Evolutionary conservation across 2,797 vertebrate species (phyloP).

Genomic region (Notamacropus eugenii): DNA sequence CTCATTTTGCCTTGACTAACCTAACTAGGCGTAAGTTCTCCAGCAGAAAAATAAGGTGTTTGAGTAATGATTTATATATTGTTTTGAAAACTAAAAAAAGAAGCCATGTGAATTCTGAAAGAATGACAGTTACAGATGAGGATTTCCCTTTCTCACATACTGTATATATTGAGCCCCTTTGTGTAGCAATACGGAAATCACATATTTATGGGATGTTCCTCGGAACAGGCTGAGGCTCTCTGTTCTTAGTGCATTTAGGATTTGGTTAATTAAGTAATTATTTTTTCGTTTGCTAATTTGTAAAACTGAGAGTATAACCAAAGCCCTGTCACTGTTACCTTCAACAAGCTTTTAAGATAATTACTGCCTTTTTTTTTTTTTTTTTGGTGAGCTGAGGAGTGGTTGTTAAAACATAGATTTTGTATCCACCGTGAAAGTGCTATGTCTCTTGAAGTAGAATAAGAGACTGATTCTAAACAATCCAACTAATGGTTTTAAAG

Average conservation of each 20-base stretch:
- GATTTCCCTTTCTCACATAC: not conserved
- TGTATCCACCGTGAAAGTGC: not conserved
- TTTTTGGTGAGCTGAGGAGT: not conserved
- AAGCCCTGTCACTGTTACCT: not conserved
- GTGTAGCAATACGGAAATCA: not conserved
- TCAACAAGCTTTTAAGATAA: constrained; percentile 50
- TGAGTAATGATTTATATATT: not conserved
- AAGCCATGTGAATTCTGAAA: constrained; percentile 14
- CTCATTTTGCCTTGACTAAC: not conserved
- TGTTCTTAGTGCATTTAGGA: not conserved
- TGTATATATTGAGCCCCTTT: not conserved
- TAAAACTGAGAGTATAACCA: not conserved
- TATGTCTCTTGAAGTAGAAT: not conserved
- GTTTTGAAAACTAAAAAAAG: not conserved
- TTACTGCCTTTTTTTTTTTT: constrained; percentile 7
- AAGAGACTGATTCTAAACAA: not conserved
- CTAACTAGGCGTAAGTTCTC: not conserved
- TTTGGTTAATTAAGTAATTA: constrained; percentile 48
- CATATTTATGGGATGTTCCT: constrained; percentile 19
- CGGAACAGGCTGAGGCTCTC: not conserved
- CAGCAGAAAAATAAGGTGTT: not conserved
- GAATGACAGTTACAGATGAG: not conserved
- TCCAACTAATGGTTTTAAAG: constrained; percentile 11
- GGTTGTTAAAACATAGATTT: constrained; percentile 39
- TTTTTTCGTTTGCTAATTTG: constrained; percentile 27